Percentiles rank a stretch among this genome's conserved stretches.
Evolutionary conservation across 2,113 vertebrate species (phyloP).

Genomic region (Charina bottae): DNA sequence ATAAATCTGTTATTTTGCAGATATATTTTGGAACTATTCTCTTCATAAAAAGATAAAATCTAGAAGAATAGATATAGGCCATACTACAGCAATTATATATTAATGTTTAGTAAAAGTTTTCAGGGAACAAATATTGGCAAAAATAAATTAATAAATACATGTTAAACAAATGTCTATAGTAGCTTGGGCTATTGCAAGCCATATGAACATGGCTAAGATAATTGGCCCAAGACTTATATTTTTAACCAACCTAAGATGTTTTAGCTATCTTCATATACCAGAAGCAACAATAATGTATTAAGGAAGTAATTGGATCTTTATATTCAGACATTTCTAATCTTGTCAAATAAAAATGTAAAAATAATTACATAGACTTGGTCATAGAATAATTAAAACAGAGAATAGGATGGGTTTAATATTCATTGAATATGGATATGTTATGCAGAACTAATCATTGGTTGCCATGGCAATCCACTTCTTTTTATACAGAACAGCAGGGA

Average conservation of each 20-base stretch:
- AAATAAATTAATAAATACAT: background rate
- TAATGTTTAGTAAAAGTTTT: background rate
- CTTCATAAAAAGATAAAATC: too few relatives aligned
- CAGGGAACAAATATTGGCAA: background rate
- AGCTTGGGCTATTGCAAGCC: conserved; percentile 14
- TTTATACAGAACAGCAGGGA: background rate
- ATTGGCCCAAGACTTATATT: conserved; percentile 21
- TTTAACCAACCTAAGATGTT: conserved; percentile 2
- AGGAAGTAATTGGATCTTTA: conserved; percentile 26
- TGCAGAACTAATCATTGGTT: conserved; percentile 24
- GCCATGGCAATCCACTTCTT: background rate
- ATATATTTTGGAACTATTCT: too few relatives aligned
- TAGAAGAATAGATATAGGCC: background rate
- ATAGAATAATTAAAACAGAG: conserved; percentile 36
- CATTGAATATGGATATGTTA: conserved; percentile 23
- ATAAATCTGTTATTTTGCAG: too few relatives aligned
- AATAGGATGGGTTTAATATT: conserved; percentile 16
- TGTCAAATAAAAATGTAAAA: conserved; percentile 31
- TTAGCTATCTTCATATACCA: conserved; percentile 27
- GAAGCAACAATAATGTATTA: conserved; percentile 28
- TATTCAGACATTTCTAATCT: conserved; percentile 27
- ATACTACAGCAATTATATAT: background rate
- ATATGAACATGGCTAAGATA: conserved; percentile 19
- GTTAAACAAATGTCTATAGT: conserved; percentile 1
- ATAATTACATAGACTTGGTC: conserved; percentile 29